Percentiles rank a stretch among this genome's conserved stretches.
Conservation (phyloP, 2,888 invertebrate species). For the Rhamnusium bicolor region DNA sequence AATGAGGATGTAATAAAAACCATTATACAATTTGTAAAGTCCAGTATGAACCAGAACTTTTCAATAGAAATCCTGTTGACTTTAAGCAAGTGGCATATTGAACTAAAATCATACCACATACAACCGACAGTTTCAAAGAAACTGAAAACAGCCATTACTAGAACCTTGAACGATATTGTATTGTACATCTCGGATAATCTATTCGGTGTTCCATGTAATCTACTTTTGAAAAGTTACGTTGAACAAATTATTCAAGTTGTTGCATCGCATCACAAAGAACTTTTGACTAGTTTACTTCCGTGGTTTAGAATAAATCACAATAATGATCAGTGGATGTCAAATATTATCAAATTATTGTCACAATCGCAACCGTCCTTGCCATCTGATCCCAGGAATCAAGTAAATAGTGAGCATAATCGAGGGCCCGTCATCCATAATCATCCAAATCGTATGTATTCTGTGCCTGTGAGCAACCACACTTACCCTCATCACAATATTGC, state of each 20-base stretch:
- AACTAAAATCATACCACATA: not conserved
- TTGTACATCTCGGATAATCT: constrained; percentile 27
- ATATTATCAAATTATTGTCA: not conserved
- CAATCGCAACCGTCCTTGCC: not conserved
- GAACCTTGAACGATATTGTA: constrained; percentile 18
- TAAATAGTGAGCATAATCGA: not conserved
- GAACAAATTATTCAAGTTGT: constrained; percentile 32
- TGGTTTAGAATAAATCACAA: not conserved
- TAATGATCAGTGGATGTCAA: constrained; percentile 18
- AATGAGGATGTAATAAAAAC: constrained; percentile 18
- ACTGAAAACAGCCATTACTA: constrained; percentile 8
- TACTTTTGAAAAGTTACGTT: constrained; percentile 15
- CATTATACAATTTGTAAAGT: constrained; percentile 20
- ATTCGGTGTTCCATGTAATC: constrained; percentile 3
- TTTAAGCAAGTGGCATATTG: constrained; percentile 29
- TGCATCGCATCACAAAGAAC: constrained; percentile 26
- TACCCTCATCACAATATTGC: not conserved
- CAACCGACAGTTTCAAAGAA: constrained; percentile 11
- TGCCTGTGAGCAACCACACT: not conserved
- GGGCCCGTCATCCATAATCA: not conserved
- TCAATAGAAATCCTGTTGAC: constrained; percentile 13
- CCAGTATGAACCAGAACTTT: constrained; percentile 17
- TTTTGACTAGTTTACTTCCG: constrained; percentile 20
- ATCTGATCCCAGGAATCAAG: not conserved
- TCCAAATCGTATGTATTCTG: not conserved